These are phyloP conservation scores for Sterrhoptilus dennistouni DNA, from an alignment of 2,113 vertebrate genomes.

Conservation along the genomic window DNA sequence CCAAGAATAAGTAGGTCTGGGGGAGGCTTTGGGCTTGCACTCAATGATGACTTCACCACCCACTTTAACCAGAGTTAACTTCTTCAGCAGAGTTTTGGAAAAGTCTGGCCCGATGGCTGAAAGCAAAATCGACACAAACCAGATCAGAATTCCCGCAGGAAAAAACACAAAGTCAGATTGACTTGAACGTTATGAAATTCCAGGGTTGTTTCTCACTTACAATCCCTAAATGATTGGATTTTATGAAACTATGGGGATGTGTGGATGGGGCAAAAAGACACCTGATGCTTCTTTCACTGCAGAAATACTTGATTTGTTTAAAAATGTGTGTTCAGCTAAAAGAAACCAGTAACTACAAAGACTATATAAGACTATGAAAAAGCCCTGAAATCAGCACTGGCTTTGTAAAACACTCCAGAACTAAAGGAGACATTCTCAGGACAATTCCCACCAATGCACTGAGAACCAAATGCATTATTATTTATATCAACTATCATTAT, in stretches of 20 bases:
- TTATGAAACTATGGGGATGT: accelerated
- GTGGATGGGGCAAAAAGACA: background rate
- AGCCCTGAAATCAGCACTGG: background rate
- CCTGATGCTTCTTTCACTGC: background rate
- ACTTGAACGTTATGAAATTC: background rate
- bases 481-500: background rate
- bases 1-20: conserved; percentile 90
- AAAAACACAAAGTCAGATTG: background rate
- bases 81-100: conserved; percentile 86
- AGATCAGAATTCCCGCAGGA: background rate
- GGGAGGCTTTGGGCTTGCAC: conserved; percentile 95
- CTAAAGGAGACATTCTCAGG: background rate
- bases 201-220: background rate
- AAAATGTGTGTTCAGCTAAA: background rate
- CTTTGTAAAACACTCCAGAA: background rate
- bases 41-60: conserved; percentile 91
- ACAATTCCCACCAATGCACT: background rate
- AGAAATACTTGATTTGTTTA: background rate
- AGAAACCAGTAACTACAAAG: background rate
- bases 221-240: background rate
- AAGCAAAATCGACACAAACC: background rate
- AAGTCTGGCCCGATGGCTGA: conserved; percentile 94
- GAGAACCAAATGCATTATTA: background rate
- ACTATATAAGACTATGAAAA: background rate
- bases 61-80: conserved; percentile 87